Base-by-base conservation (phyloP, 2,113 vertebrate species). In the Phylloscopus trochilus region DNA sequence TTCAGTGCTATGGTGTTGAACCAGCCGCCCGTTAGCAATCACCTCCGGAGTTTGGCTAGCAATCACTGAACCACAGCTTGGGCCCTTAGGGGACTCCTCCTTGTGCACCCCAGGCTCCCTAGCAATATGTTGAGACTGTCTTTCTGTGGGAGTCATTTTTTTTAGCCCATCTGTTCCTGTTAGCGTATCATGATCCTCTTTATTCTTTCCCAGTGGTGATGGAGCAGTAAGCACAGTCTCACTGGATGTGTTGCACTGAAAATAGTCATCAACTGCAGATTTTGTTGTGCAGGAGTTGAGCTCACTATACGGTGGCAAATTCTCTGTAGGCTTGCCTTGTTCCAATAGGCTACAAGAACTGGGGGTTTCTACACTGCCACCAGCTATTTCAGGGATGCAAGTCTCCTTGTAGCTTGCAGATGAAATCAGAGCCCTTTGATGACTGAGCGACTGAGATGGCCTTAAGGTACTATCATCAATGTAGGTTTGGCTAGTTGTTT, bases 381-480 rank as follows among this genome's bases (percentile, higher is more conserved):
- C 92, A 17, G 98, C 97, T 46, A 98, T 97, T 92, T 99, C 99
- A 64, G 99, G 97, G 90, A 98, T 98, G 64, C 98, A 99, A 92
- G 97, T 97, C 85, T 98, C 98, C 93, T 98, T 98, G 79, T 99
- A 98, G 96, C 98, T 97, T 66, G 98, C 92, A 33, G 98, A 97
- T 18, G 98, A 97, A 39, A 98, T 97, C 69, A 98, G 98, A 97
- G 98, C 97, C 90, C 98, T 98, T 90, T 98, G 98, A 95, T 99
- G 99, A 96, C 98, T 97, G 64, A 98, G 97, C 1, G 98, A 96
- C 95, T 99, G 98, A 53, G 98, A 98, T 51, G 99, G 98, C 98
- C 99, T 97, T 96, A 99, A 97, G 52, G 99, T 99, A 93, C 99
- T 98, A 68, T 99, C 99, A 0, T 99, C 99, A 9, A 98, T 98